phyloP scores from a whole-genome alignment of 1,140 invertebrate genomes.

The Zelostemma sp. region DNA sequence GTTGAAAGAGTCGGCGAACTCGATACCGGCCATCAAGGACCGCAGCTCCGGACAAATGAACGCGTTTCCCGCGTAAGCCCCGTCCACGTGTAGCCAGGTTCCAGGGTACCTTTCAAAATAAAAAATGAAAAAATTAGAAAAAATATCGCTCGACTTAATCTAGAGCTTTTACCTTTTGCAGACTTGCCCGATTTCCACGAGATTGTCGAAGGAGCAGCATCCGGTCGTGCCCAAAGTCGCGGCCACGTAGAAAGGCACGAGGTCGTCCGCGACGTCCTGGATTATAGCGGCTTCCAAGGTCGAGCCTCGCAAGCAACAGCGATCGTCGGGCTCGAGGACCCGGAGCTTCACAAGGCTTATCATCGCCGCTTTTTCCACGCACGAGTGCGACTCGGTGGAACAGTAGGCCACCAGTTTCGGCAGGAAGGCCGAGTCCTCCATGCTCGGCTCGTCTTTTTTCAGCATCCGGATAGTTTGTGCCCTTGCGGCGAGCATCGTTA shows the following conservation, averaged over 20 bases:
- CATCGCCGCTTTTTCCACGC: conserved; percentile 95
- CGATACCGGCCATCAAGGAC: conserved; percentile 80
- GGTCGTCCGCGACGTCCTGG: conserved; percentile 83
- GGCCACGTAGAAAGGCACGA: conserved; percentile 90
- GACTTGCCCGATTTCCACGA: conserved; percentile 85
- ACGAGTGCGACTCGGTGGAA: conserved; percentile 89
- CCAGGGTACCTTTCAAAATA: conserved; percentile 67
- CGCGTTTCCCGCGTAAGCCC: conserved; percentile 86
- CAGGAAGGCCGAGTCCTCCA: conserved; percentile 79
- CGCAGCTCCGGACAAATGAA: conserved; percentile 89
- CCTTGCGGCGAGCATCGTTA: conserved; percentile 90
- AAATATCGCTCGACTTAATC: too few species aligned
- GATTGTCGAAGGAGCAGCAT: conserved; percentile 85
- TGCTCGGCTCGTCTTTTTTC: conserved; percentile 76
- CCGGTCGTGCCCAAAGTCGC: conserved; percentile 85
- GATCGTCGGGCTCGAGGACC: conserved; percentile 89
- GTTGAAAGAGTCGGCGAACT: conserved; percentile 91
- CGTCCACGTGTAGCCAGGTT: conserved; percentile 82
- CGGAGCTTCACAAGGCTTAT: conserved; percentile 90
- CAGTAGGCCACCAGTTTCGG: conserved; percentile 89
- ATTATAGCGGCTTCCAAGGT: conserved; percentile 78
- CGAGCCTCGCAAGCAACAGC: conserved; percentile 81
- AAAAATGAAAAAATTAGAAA: too few species aligned
- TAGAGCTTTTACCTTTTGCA: conserved; percentile 69
- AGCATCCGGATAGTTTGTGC: conserved; percentile 92